Conservation (phyloP, 1,140 invertebrate genomes). For the Drosophila fuyamai region DNA sequence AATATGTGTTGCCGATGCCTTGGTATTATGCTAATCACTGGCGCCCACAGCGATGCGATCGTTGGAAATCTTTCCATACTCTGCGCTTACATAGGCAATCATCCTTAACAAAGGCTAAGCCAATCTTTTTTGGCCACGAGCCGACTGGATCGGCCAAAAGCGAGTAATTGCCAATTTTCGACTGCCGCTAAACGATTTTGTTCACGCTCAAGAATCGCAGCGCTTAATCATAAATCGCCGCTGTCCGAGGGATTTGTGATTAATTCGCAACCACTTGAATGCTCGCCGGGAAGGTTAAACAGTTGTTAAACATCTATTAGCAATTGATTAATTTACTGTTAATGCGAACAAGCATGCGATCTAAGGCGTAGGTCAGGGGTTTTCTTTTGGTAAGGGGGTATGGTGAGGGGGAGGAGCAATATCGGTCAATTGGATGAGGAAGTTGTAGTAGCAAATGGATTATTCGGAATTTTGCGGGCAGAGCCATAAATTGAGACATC, state of each 20-base stretch:
- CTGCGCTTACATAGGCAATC: conserved; percentile 42
- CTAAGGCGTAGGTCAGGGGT: conserved; percentile 8
- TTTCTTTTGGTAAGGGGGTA: not conserved
- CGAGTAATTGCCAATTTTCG: conserved; percentile 69
- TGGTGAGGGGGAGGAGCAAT: conserved; percentile 16
- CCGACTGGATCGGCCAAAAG: conserved; percentile 32
- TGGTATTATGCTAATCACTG: conserved; percentile 56
- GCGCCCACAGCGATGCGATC: conserved; percentile 39
- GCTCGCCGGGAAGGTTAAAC: conserved; percentile 74
- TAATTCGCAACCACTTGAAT: conserved; percentile 73
- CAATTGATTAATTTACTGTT: conserved; percentile 73
- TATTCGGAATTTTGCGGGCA: conserved; percentile 18
- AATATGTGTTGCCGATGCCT: conserved; percentile 43
- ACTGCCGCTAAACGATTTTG: conserved; percentile 68
- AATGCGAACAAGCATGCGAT: conserved; percentile 50
- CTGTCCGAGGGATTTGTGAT: conserved; percentile 54
- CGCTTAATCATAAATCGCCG: conserved; percentile 61
- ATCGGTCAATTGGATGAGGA: conserved; percentile 64
- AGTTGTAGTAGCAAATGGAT: conserved; percentile 55
- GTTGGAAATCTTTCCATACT: conserved; percentile 20
- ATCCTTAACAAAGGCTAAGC: conserved; percentile 37
- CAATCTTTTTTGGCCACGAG: conserved; percentile 51
- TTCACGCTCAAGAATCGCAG: conserved; percentile 64
- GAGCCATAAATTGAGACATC: conserved; percentile 54
- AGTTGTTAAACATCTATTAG: conserved; percentile 75